Percentiles rank a stretch among this genome's conserved stretches.
phyloP scores from a whole-genome alignment of 2,888 invertebrate genomes.

The Orgyia antiqua region DNA sequence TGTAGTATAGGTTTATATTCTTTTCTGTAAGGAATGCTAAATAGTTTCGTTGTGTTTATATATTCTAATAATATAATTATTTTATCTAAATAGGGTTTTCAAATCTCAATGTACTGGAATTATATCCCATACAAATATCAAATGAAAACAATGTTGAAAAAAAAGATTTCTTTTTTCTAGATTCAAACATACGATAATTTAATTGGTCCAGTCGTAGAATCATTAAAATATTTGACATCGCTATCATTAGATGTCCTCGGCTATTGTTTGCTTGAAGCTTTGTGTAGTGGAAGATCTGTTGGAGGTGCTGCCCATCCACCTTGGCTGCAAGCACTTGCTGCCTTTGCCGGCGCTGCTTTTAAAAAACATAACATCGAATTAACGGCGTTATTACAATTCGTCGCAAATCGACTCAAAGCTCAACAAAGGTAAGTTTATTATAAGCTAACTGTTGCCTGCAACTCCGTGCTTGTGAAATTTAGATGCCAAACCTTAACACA shows the following conservation, averaged over 20 bases:
- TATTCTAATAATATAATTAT: no score
- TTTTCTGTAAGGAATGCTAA: no score
- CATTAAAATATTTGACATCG: constrained; percentile 95
- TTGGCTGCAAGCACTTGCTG: constrained; percentile 96
- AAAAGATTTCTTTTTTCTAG: constrained; percentile 69
- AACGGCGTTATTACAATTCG: constrained; percentile 96
- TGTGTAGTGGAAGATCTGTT: constrained; percentile 77
- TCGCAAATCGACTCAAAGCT: constrained; percentile 97
- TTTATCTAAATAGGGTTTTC: no score
- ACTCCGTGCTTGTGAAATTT: no score
- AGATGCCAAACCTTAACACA: no score
- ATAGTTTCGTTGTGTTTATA: no score
- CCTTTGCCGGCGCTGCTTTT: constrained; percentile 97
- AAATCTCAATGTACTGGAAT: no score
- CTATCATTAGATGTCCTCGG: constrained; percentile 97
- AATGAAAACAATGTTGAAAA: no score
- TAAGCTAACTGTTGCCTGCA: no score
- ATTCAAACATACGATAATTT: constrained; percentile 96
- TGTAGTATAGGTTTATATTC: no score
- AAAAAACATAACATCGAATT: constrained; percentile 98
- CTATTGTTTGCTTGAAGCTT: constrained; percentile 95
- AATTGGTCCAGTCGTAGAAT: constrained; percentile 97
- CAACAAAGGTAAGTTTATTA: constrained; percentile 86
- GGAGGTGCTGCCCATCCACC: constrained; percentile 90
- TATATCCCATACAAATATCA: no score